These are phyloP conservation scores for Hirundichthys speculiger DNA, from an alignment of 2,113 vertebrate species.

Conservation along the genomic window DNA sequence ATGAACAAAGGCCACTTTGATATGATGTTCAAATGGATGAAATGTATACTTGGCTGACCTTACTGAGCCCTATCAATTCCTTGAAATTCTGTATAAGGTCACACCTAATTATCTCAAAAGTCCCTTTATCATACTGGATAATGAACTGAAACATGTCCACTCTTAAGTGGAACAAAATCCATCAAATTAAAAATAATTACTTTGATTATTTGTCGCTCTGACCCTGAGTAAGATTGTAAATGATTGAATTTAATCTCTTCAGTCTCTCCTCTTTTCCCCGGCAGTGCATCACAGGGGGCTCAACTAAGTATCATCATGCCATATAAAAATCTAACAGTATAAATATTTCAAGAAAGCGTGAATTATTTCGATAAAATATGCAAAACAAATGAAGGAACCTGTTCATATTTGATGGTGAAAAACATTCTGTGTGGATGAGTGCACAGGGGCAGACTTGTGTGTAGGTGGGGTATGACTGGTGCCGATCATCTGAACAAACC, in stretches of 20 bases:
- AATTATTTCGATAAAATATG: constrained; percentile 63
- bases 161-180: constrained; percentile 6
- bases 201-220: constrained; percentile 11
- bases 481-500: constrained; percentile 42
- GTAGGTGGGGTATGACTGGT: constrained; percentile 20
- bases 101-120: constrained; percentile 28
- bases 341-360: constrained; percentile 52
- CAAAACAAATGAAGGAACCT: constrained; percentile 41
- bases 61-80: not conserved
- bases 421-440: constrained; percentile 29
- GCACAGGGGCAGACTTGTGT: constrained; percentile 12
- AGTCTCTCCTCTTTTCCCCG: not conserved
- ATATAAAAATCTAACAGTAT: constrained; percentile 36
- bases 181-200: constrained; percentile 4
- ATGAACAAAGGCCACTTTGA: not conserved
- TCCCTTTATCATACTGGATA: not conserved
- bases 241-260: not conserved
- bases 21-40: not conserved
- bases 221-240: constrained; percentile 3
- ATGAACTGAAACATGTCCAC: constrained; percentile 7
- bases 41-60: not conserved
- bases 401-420: constrained; percentile 49
- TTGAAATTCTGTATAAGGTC: constrained; percentile 15
- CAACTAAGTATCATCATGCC: constrained; percentile 10
- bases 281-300: constrained; percentile 2